A percentile compares a stretch with the other conserved stretches of the same genome.
These are phyloP conservation scores for Ceratosolen fusciceps DNA, from an alignment of 1,140 invertebrate genomes.

Conservation along the genomic window DNA sequence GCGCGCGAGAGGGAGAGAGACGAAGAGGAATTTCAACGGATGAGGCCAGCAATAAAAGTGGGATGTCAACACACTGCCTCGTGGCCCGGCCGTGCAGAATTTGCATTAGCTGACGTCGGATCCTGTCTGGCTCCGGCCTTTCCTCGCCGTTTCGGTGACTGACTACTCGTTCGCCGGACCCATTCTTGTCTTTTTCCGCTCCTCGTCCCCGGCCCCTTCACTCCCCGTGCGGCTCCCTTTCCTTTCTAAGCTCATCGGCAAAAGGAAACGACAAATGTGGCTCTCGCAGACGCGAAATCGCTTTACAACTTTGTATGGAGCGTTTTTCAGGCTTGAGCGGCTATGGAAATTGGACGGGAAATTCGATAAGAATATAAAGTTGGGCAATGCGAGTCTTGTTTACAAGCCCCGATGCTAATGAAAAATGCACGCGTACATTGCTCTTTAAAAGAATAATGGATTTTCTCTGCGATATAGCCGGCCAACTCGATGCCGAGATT, in stretches of 20 bases:
- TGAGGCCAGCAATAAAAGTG: conserved; percentile 55
- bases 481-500: no score
- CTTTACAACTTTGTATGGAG: conserved; percentile 15
- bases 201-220: neutral
- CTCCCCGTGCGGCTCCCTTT: neutral
- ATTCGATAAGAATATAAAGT: conserved; percentile 38
- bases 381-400: conserved; percentile 13
- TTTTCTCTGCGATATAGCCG: no score
- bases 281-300: conserved; percentile 25
- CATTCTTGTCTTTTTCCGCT: neutral
- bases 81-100: conserved; percentile 45
- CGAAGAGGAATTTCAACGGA: conserved; percentile 56
- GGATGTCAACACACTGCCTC: conserved; percentile 41
- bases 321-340: conserved; percentile 11
- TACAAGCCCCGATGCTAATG: conserved; percentile 42
- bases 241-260: neutral
- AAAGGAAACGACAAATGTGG: conserved; percentile 30
- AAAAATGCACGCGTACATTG: conserved; percentile 48
- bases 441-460: no score
- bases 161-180: conserved; percentile 15
- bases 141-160: conserved; percentile 17
- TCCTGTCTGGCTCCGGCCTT: conserved; percentile 47
- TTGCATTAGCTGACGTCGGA: conserved; percentile 58
- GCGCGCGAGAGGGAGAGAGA: no score
- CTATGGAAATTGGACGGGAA: conserved; percentile 24